Evolutionary conservation across 2,888 invertebrate genomes (phyloP), one percentile per base, ranked within the genome.

Genomic region (Drosophila subsilvestris): DNA sequence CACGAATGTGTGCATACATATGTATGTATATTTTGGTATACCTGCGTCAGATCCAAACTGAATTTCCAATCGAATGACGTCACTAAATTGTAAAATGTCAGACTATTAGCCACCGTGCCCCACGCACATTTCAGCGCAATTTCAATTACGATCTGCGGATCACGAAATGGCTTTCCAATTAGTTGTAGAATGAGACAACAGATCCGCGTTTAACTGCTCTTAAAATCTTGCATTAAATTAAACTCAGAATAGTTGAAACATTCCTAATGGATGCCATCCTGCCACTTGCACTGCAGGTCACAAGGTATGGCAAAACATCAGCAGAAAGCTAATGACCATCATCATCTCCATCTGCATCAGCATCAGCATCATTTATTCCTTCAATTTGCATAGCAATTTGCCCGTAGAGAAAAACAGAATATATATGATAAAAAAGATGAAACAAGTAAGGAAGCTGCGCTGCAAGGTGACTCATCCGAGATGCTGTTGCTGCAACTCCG

Each of bases 321-420:
- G 49, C 66, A 66, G 48, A 63, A 66, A 49, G 65, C 65, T 63
- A 66, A 66, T 66, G 48, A 65, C 32, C 63, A 66, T 63, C 54
- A 63, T 49, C 54, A 43, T 55, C 65, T 43, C 42, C 63, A 32
- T 32, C 12, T 12, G 32, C 65, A 54, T 37, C 56, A 20, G 56
- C 45, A 57, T 49, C 65, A 66, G 66, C 66, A 49, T 66, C 66
- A 65, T 65, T 66, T 66, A 66, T 66, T 66, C 49, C 32, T 49
- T 49, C 56, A 66, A 66, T 66, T 66, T 66, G 66, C 66, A 66
- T 66, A 27, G 66, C 65, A 66, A 66, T 66, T 66, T 66, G 65
- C 66, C 20, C 18, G 22, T 29, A 65, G n/a, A 44, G 63, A 32
- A 29, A 17, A 25, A 25, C 25, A 25, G 6, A 51, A 37, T 29